phyloP scores from a whole-genome alignment of 2,888 invertebrate species.

The Spilarctia lutea region DNA sequence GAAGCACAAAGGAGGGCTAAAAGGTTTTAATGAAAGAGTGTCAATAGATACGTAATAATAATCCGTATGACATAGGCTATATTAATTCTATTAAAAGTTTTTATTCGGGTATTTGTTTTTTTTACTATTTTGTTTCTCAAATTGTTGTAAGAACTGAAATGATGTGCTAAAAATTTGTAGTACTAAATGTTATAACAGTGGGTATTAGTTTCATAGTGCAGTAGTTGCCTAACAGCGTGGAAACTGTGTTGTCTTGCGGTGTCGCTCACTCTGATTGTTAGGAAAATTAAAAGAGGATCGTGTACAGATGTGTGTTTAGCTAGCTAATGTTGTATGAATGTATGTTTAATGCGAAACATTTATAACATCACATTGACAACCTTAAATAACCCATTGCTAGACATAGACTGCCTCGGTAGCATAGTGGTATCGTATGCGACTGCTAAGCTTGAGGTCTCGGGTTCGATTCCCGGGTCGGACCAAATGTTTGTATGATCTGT shows the following conservation, averaged over 20 bases:
- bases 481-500: too few species aligned
- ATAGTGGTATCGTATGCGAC: too few species aligned
- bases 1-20: too few species aligned
- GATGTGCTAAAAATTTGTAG: background rate
- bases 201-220: conserved; percentile 37
- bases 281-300: conserved; percentile 9
- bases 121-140: background rate
- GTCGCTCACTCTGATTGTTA: conserved; percentile 35
- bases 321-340: background rate
- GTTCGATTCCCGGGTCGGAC: too few species aligned
- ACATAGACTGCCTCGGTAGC: too few species aligned
- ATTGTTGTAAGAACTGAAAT: background rate
- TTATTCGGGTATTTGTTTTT: background rate
- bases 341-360: background rate
- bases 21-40: too few species aligned
- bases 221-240: conserved; percentile 63
- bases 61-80: too few species aligned
- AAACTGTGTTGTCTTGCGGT: conserved; percentile 58
- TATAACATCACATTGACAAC: too few species aligned
- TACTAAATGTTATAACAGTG: background rate
- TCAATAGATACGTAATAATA: too few species aligned
- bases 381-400: too few species aligned
- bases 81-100: background rate
- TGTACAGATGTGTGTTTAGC: background rate
- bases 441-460: too few species aligned